Evolutionary conservation across 2,797 vertebrate species (phyloP).

Genomic region (Chaetodon trifasciatus): DNA sequence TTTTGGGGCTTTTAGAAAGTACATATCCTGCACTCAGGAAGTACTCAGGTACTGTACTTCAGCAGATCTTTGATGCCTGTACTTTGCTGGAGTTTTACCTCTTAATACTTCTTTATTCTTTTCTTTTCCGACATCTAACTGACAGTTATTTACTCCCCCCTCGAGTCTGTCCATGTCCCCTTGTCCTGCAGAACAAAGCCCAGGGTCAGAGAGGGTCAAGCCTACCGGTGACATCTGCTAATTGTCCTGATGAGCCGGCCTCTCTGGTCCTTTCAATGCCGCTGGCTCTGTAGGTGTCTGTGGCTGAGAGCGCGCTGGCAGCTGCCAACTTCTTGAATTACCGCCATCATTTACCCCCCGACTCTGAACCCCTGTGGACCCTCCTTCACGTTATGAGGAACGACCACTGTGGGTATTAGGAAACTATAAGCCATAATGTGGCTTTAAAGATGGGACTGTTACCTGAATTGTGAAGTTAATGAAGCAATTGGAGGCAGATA

Average conservation of each 20-base stretch:
- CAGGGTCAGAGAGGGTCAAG: conserved; percentile 83
- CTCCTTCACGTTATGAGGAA: conserved; percentile 1
- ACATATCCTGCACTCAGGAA: too few species aligned
- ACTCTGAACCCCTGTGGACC: not conserved
- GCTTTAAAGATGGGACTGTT: conserved; percentile 56
- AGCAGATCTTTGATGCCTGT: too few species aligned
- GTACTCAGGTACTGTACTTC: too few species aligned
- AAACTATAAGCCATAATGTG: conserved; percentile 57
- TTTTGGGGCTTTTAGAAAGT: too few species aligned
- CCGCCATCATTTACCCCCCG: conserved; percentile 61
- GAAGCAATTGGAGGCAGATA: conserved; percentile 19
- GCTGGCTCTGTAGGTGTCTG: conserved; percentile 68
- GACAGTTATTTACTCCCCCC: not conserved
- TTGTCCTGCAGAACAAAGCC: conserved; percentile 56
- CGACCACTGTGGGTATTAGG: conserved; percentile 2
- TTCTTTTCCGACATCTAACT: too few species aligned
- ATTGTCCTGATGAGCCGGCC: conserved; percentile 82
- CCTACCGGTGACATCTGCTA: conserved; percentile 84
- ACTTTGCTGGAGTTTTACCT: not conserved
- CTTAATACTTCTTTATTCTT: too few species aligned
- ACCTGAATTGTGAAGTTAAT: conserved; percentile 40
- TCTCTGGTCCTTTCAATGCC: conserved; percentile 63
- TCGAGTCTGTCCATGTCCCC: not conserved
- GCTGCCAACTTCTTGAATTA: conserved; percentile 68
- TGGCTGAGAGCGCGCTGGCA: conserved; percentile 61